Base-by-base conservation (phyloP, 2,888 invertebrate genomes). In the Caenorhabditis doughertyi region DNA sequence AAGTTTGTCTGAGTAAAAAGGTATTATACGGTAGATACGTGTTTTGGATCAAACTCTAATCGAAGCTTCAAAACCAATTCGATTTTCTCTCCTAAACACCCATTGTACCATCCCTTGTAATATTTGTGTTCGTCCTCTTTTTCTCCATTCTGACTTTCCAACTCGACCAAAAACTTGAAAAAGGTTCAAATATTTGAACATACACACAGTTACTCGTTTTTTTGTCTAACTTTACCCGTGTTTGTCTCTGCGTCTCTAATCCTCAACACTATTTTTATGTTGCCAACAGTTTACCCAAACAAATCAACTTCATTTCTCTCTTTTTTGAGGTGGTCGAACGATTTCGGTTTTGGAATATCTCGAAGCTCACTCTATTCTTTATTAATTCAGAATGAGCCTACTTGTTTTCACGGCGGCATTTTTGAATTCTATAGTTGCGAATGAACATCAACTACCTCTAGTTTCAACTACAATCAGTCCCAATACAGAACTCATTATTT, bases 401-500 rank as follows among this genome's bases (percentile, higher is more conserved):
- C 4, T 9, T 7, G 32, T 4, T 32, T 32, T 32, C 9, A 32
- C 32, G 32, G 32, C 9, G 7, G n/a, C 51, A 53, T 39, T 39
- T 18, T 18, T 42, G 44, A 62, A 8, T 64, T n/a, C 18, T 44
- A 13, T 44, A 25, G 16, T 7, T 39, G 47, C 70, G 1, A 44
- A 64, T 21, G 74, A 65, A 25, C 23, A 53, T 13, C 56, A 51
- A n/a, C 39, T 82, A 11, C 81, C 81, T 3, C 13, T 44, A 2
- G 39, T 51, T 21, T 82, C 81, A 0, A 60, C 62, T 1, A 18
- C 21, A n/a, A 82, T 77, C 35, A 62, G 60, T 25, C 67, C 72
- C 1, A 60, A 77, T 23, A 82, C 81, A 1, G 77, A 67, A 23
- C 55, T 82, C 44, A 72, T 82, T 11, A 74, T 82, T 18, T 82